These are phyloP conservation scores for Acropora yongei DNA, from an alignment of 64 coral and sea anemone genomes.

Conservation along the genomic window DNA sequence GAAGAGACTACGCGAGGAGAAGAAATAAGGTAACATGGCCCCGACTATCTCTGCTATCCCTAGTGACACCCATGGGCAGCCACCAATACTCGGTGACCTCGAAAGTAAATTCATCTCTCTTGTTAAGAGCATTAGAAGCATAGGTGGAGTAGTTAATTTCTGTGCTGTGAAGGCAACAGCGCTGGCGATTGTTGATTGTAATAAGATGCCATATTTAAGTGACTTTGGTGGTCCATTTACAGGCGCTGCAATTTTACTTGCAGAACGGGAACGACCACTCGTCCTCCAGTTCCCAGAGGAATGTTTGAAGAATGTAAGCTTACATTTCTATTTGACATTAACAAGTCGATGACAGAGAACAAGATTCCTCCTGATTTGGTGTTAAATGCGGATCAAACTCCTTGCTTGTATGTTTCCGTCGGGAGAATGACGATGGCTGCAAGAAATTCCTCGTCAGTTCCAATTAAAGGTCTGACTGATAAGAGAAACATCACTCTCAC, in stretches of 20 bases:
- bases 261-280: constrained; percentile 43
- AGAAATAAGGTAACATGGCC: constrained; percentile 4
- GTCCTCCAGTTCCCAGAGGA: constrained; percentile 38
- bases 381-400: constrained; percentile 57
- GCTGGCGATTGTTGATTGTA: constrained; percentile 31
- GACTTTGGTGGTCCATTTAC: constrained; percentile 33
- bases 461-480: constrained; percentile 3
- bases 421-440: constrained; percentile 43
- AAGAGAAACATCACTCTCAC: constrained; percentile 55
- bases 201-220: constrained; percentile 15
- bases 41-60: not conserved
- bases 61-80: constrained; percentile 22
- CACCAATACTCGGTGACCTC: constrained; percentile 40
- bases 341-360: not conserved
- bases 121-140: constrained; percentile 46
- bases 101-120: constrained; percentile 39
- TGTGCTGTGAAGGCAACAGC: constrained; percentile 26
- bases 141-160: constrained; percentile 26
- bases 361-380: constrained; percentile 37
- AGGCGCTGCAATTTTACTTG: constrained; percentile 59
- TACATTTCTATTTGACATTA: constrained; percentile 37
- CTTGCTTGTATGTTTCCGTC: constrained; percentile 49
- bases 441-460: constrained; percentile 41
- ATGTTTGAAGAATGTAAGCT: constrained; percentile 52
- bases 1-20: constrained; percentile 46